A percentile compares a stretch with the other conserved stretches of the same genome.
Conservation (phyloP, 2,797 vertebrate species). For the Poecilia picta region DNA sequence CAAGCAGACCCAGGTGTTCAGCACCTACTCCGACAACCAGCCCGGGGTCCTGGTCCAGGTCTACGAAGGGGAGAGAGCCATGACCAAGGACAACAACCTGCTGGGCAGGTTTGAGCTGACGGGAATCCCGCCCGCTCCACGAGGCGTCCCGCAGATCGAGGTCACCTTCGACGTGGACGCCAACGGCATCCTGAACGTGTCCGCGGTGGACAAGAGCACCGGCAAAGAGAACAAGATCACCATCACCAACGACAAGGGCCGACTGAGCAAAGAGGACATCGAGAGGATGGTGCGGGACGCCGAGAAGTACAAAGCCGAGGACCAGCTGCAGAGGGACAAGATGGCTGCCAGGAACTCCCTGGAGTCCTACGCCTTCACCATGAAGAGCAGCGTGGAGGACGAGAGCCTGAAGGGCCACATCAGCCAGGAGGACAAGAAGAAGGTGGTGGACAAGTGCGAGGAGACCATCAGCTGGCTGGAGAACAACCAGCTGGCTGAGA, state of each 20-base stretch:
- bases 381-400: slow-evolving; percentile 50
- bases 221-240: slow-evolving; percentile 60
- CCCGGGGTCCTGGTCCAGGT: slow-evolving; percentile 32
- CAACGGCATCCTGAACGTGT: slow-evolving; percentile 39
- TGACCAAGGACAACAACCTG: slow-evolving; percentile 47
- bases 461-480: slow-evolving; percentile 54
- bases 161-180: slow-evolving; percentile 30
- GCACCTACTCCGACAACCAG: slow-evolving; percentile 53
- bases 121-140: slow-evolving; percentile 25
- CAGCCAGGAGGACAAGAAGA: slow-evolving; percentile 38
- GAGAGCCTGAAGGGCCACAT: slow-evolving; percentile 48
- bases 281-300: slow-evolving; percentile 52
- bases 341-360: slow-evolving; percentile 52
- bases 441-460: slow-evolving; percentile 50
- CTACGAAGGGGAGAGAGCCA: slow-evolving; percentile 43
- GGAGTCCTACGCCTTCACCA: slow-evolving; percentile 51
- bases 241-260: slow-evolving; percentile 60
- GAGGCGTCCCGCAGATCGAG: slow-evolving; percentile 40
- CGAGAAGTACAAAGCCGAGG: slow-evolving; percentile 46
- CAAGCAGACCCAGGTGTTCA: slow-evolving; percentile 53
- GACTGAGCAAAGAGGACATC: slow-evolving; percentile 61
- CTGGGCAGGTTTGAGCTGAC: slow-evolving; percentile 45
- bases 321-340: slow-evolving; percentile 47
- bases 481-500: slow-evolving; percentile 37
- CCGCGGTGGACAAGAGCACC: slow-evolving; percentile 44